These are phyloP conservation scores for Agriotes lineatus DNA, from an alignment of 2,888 invertebrate genomes.

Conservation along the genomic window DNA sequence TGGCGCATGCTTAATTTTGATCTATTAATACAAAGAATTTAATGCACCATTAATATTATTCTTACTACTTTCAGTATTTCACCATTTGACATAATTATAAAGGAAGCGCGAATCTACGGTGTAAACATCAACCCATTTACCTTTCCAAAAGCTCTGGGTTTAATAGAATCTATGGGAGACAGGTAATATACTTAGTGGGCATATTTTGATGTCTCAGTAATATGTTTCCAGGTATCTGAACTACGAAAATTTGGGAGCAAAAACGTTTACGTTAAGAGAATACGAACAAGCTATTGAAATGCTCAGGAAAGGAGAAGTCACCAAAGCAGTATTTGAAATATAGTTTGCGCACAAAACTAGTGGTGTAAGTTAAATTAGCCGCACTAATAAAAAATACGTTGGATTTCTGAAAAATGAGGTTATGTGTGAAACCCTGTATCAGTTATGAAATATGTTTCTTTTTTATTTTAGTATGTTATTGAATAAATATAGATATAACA, in stretches of 20 bases:
- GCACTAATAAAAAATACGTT: too few species aligned
- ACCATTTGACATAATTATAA: conserved; percentile 73
- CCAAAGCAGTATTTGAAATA: conserved; percentile 71
- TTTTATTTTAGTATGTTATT: too few species aligned
- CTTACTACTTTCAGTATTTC: conserved; percentile 67
- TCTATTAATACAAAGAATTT: too few species aligned
- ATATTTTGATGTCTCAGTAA: conserved; percentile 23
- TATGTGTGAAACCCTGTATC: too few species aligned
- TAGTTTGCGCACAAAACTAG: too few species aligned
- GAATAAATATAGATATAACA: too few species aligned
- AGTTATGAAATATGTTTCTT: too few species aligned
- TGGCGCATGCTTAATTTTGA: too few species aligned
- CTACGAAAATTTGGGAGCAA: conserved; percentile 72
- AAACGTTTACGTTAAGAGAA: conserved; percentile 69
- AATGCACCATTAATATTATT: too few species aligned
- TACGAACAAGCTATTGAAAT: conserved; percentile 69
- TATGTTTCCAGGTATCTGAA: conserved; percentile 69
- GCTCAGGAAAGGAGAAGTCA: conserved; percentile 69
- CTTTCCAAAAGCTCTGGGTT: conserved; percentile 74
- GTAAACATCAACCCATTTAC: conserved; percentile 77
- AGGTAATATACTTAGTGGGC: conserved; percentile 64
- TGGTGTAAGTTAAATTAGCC: too few species aligned
- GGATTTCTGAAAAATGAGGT: too few species aligned
- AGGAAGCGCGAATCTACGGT: conserved; percentile 75
- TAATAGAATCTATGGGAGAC: conserved; percentile 74